A percentile compares a stretch with the other conserved stretches of the same genome.
phyloP scores from a whole-genome alignment of 53 echinoderm and acorn worm species.

The Zoroaster sp. region DNA sequence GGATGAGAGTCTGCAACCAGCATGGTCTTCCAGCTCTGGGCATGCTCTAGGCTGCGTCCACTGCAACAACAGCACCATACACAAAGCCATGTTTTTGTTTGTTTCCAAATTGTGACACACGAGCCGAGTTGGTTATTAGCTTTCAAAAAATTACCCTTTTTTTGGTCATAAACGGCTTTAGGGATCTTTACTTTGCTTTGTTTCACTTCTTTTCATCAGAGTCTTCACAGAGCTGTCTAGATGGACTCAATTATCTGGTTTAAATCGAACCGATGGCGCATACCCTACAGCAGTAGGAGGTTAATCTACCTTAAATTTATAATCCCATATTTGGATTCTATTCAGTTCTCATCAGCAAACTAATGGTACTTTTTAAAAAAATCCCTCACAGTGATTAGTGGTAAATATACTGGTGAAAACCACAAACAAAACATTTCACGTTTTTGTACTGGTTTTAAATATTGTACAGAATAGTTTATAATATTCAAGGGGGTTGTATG shows the following conservation, averaged over 20 bases:
- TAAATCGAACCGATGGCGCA: constrained; percentile 7
- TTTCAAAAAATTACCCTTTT: not conserved
- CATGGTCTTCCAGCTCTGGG: not conserved
- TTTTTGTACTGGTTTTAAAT: too few species aligned
- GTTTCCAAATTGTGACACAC: not conserved
- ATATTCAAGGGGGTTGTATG: too few species aligned
- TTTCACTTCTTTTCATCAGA: not conserved
- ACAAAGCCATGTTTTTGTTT: not conserved
- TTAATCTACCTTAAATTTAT: not conserved
- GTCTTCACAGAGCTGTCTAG: not conserved
- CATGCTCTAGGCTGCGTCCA: not conserved
- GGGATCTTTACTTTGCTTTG: not conserved
- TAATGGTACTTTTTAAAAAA: not conserved
- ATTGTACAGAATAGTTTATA: too few species aligned
- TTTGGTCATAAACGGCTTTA: constrained; percentile 3
- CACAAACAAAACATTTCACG: too few species aligned
- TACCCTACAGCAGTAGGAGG: not conserved
- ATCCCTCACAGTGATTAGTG: too few species aligned
- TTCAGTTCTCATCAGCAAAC: not conserved
- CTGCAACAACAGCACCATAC: constrained; percentile 14
- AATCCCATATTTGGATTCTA: not conserved
- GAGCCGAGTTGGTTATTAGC: not conserved
- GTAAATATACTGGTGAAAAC: too few species aligned
- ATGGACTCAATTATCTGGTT: constrained; percentile 17
- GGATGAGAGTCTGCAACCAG: constrained; percentile 10